phyloP scores from a whole-genome alignment of 1,140 invertebrate species.

The Diploscapter pachys region DNA sequence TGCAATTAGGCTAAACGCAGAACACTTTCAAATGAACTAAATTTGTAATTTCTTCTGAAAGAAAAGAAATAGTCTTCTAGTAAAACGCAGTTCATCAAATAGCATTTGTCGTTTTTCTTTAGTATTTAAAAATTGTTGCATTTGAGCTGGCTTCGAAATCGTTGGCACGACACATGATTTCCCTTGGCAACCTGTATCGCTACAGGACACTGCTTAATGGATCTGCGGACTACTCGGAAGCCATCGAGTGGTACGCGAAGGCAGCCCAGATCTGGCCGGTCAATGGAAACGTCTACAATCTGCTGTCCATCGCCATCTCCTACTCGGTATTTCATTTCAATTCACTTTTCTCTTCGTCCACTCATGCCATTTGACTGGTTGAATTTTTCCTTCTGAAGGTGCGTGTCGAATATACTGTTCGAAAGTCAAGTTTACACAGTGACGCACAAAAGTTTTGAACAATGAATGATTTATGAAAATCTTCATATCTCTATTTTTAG shows the following conservation, averaged over 20 bases:
- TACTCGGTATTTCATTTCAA: conserved; percentile 20
- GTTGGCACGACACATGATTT: conserved; percentile 27
- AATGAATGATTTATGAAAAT: too few species aligned
- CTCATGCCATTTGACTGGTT: background rate
- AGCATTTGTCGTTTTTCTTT: background rate
- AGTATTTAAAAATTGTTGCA: background rate
- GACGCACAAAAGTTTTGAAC: too few species aligned
- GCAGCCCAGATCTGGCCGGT: conserved; percentile 24
- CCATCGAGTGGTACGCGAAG: conserved; percentile 35
- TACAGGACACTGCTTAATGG: conserved; percentile 25
- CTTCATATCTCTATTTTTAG: too few species aligned
- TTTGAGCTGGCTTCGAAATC: conserved; percentile 27
- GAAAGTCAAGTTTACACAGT: too few species aligned
- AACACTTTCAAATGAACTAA: background rate
- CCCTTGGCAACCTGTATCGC: conserved; percentile 32
- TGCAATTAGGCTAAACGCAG: background rate
- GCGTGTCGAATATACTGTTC: too few species aligned
- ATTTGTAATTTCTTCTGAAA: background rate
- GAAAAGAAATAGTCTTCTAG: background rate
- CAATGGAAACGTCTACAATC: conserved; percentile 32
- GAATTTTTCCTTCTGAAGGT: background rate
- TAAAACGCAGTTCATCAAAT: background rate
- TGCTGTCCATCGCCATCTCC: conserved; percentile 26
- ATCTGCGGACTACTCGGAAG: conserved; percentile 26
- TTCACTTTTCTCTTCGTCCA: conserved; percentile 1